Base-by-base conservation (phyloP, 2,113 vertebrate genomes). In the Siniperca chuatsi region DNA sequence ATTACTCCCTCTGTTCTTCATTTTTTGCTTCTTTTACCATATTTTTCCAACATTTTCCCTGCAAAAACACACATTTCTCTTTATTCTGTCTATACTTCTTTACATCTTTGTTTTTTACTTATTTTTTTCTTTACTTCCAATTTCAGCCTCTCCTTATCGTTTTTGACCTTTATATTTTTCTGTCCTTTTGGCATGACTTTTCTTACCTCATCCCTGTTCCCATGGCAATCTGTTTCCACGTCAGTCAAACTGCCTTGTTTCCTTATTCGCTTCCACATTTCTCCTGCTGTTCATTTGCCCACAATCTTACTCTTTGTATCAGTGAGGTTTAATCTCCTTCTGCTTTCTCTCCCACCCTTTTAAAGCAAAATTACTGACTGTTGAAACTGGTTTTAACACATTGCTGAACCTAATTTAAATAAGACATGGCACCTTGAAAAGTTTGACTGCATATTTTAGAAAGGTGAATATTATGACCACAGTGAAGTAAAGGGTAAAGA, bases 361-460 rank as follows among this genome's bases (percentile, higher is more conserved):
- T 54, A 25, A 73, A 58, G 64, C 81, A 83, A 46, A 86, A 77
- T 81, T 82, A 90, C 84, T 73, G 85, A 83, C 79, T 23, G 55
- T 37, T 25, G 50, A 60, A 70, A 61, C 4, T 18, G 42, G 13
- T 65, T 65, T 9, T 67, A 77, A 61, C 81, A 77, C 58, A 52
- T 89, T 89, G 75, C 76, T 67, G 4, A 90, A 72, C 52, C 75
- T 78, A 66, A 91, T 91, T 89, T 86, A 46, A 92, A 83, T 79
- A 83, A 82, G 84, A 86, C 60, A 13, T 79, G 82, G 83, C 62
- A 65, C 82, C 62, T 52, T 84, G 79, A 84, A 86, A 87, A 78
- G 69, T 72, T 75, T 91, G 71, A 87, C 29, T 67, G 75, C 78
- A 71, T 85, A 82, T 91, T 88, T 90, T 48, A 68, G 73, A 48